Percentiles rank a stretch among this genome's conserved stretches.
phyloP scores from a whole-genome alignment of 2,888 invertebrate genomes.

The Mystacides longicornis region DNA sequence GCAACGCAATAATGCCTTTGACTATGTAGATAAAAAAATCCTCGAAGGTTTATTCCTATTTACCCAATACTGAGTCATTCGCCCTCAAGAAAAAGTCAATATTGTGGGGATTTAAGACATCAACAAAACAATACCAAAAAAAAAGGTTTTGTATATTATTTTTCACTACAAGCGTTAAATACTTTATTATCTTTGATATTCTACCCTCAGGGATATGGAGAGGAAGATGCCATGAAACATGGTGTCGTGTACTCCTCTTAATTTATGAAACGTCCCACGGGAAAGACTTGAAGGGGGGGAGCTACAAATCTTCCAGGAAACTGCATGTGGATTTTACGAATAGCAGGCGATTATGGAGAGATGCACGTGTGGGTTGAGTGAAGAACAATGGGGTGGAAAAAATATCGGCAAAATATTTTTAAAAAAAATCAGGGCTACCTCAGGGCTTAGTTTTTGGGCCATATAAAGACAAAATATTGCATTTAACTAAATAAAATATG shows the following conservation, averaged over 20 bases:
- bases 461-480: too few relatives aligned
- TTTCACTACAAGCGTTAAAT: not conserved
- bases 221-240: not conserved
- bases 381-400: not conserved
- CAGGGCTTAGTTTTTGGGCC: too few relatives aligned
- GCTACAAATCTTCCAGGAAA: slow-evolving; percentile 1
- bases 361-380: not conserved
- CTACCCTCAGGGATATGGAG: not conserved
- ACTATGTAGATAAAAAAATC: too few relatives aligned
- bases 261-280: not conserved
- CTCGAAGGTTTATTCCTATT: too few relatives aligned
- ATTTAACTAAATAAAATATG: too few relatives aligned
- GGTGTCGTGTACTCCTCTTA: not conserved
- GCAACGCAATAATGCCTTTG: too few relatives aligned
- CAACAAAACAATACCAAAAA: too few relatives aligned
- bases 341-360: not conserved
- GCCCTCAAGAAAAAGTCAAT: too few relatives aligned
- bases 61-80: too few relatives aligned
- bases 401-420: not conserved
- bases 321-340: not conserved
- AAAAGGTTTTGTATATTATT: too few relatives aligned
- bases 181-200: not conserved
- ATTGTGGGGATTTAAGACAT: too few relatives aligned
- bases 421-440: too few relatives aligned
- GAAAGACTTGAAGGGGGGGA: not conserved